These are phyloP conservation scores for Siniperca obscura DNA, from an alignment of 2,797 vertebrate genomes.

Conservation along the genomic window DNA sequence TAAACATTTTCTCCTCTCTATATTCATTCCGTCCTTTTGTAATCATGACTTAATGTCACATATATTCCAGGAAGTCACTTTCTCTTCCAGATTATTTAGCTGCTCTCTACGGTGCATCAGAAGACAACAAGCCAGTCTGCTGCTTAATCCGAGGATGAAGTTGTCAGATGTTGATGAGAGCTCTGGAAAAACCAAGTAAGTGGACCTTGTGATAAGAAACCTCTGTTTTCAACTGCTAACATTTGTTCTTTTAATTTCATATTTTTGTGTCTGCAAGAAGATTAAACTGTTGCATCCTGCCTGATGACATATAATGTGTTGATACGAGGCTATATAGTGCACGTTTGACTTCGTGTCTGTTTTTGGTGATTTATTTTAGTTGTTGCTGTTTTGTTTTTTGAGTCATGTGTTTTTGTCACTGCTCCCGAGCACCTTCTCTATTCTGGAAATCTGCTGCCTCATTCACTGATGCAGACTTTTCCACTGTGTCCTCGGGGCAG, in stretches of 20 bases:
- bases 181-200: no score
- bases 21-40: not conserved
- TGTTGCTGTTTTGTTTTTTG: not conserved
- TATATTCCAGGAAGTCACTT: not conserved
- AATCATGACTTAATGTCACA: not conserved
- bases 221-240: not conserved
- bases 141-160: no score
- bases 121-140: no score
- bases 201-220: not conserved
- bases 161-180: not conserved
- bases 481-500: slow-evolving; percentile 32
- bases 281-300: not conserved
- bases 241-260: not conserved
- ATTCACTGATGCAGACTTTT: slow-evolving; percentile 35
- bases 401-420: not conserved
- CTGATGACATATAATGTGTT: not conserved
- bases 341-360: not conserved
- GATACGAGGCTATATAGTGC: not conserved
- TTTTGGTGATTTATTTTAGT: no score
- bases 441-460: slow-evolving; percentile 56
- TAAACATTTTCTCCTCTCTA: no score
- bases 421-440: not conserved
- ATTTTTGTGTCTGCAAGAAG: no score
- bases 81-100: no score
- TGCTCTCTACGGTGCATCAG: no score